phyloP scores from a whole-genome alignment of 2,888 invertebrate genomes.

The Dynastes maya region DNA sequence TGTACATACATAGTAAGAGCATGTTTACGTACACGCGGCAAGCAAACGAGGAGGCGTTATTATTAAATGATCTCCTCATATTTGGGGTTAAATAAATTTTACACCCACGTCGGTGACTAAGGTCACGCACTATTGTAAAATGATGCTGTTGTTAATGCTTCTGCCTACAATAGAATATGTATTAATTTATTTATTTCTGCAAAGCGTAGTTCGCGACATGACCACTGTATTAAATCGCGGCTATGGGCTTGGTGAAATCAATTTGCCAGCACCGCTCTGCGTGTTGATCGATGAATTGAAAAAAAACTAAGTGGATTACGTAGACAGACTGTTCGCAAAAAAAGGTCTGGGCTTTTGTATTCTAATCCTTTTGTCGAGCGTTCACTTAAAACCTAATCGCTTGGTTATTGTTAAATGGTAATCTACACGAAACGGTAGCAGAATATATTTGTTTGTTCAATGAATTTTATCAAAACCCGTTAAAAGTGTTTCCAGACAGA shows the following conservation, averaged over 20 bases:
- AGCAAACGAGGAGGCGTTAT: slow-evolving; percentile 9
- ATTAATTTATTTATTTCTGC: neutral
- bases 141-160: neutral
- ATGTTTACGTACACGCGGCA: neutral
- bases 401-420: too few species aligned
- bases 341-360: neutral
- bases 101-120: slow-evolving; percentile 5
- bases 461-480: too few species aligned
- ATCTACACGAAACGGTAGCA: too few species aligned
- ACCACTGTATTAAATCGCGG: too few species aligned
- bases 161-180: neutral
- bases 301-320: slow-evolving; percentile 6
- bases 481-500: too few species aligned
- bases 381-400: too few species aligned
- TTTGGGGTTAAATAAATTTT: slow-evolving; percentile 23
- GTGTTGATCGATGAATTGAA: neutral
- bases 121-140: neutral
- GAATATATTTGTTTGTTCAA: too few species aligned
- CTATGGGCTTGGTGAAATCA: neutral
- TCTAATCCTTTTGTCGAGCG: neutral
- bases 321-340: neutral
- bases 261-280: neutral
- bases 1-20: neutral
- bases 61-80: slow-evolving; percentile 19
- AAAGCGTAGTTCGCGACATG: too few species aligned